phyloP scores from a whole-genome alignment of 2,797 vertebrate species.

The Scyliorhinus canicula region DNA sequence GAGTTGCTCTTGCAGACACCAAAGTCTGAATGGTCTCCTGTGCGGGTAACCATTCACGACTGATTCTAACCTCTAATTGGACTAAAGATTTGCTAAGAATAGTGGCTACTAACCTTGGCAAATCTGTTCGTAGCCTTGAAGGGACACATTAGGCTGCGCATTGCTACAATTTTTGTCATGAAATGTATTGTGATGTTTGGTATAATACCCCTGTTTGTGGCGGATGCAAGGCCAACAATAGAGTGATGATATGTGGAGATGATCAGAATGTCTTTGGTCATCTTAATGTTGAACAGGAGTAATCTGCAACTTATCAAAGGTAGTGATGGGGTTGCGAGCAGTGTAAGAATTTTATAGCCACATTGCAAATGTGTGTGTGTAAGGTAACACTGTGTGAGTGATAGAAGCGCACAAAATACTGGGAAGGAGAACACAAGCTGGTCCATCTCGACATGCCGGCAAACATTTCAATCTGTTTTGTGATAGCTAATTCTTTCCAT shows the following conservation, averaged over 20 bases:
- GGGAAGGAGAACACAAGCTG: background rate
- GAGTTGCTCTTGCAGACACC: background rate
- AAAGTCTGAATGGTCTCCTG: background rate
- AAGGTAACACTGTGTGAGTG: background rate
- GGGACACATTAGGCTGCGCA: background rate
- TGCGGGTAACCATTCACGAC: background rate
- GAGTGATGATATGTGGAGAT: background rate
- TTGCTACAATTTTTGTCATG: background rate
- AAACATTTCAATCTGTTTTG: background rate
- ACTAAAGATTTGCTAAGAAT: background rate
- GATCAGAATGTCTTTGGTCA: background rate
- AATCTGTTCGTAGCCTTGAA: background rate
- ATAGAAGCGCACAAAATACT: background rate
- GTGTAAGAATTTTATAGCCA: no score
- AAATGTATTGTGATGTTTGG: background rate
- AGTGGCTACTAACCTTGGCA: background rate
- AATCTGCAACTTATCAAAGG: background rate
- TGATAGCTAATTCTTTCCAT: background rate
- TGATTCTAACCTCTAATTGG: background rate
- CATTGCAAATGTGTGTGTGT: background rate
- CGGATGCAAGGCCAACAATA: background rate
- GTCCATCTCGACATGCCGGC: background rate
- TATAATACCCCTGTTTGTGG: background rate
- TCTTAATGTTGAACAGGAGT: background rate
- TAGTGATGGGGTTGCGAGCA: background rate